Conservation (phyloP, 1,140 invertebrate genomes). For the Bathynomus jamesi region DNA sequence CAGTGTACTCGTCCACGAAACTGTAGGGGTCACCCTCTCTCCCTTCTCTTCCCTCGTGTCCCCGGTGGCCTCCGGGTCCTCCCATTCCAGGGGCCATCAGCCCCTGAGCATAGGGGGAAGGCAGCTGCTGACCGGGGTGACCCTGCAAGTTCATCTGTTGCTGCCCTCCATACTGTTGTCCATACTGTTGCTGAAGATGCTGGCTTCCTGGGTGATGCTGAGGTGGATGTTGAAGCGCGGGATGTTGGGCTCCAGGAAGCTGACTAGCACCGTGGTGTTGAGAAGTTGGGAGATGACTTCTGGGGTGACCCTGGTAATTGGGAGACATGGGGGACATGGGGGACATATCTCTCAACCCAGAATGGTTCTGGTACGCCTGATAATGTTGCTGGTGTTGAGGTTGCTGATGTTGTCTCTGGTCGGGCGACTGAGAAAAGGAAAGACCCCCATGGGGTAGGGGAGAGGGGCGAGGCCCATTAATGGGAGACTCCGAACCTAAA, state of each 20-base stretch:
- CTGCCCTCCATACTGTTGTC: constrained; percentile 19
- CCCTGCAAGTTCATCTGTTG: constrained; percentile 13
- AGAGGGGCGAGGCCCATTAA: not conserved
- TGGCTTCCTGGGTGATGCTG: constrained; percentile 23
- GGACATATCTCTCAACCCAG: not conserved
- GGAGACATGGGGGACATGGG: constrained; percentile 33
- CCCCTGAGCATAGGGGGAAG: constrained; percentile 14
- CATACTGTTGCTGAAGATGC: constrained; percentile 23
- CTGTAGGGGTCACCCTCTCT: constrained; percentile 35
- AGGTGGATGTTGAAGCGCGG: not conserved
- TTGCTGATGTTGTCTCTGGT: not conserved
- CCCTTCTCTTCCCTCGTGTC: constrained; percentile 1
- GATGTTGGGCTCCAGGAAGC: not conserved
- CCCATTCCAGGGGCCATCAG: constrained; percentile 24
- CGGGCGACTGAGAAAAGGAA: not conserved
- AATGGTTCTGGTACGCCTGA: not conserved
- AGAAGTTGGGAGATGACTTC: not conserved
- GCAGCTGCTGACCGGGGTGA: constrained; percentile 24
- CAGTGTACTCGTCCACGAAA: constrained; percentile 35
- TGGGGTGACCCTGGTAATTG: constrained; percentile 22
- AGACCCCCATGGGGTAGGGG: not conserved
- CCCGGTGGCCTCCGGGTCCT: constrained; percentile 22
- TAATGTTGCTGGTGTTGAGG: not conserved
- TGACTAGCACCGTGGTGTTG: not conserved
- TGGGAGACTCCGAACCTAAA: not conserved